Percentiles rank a stretch among this genome's conserved stretches.
phyloP scores from a whole-genome alignment of 2,888 invertebrate genomes.

The Drosophila recens region DNA sequence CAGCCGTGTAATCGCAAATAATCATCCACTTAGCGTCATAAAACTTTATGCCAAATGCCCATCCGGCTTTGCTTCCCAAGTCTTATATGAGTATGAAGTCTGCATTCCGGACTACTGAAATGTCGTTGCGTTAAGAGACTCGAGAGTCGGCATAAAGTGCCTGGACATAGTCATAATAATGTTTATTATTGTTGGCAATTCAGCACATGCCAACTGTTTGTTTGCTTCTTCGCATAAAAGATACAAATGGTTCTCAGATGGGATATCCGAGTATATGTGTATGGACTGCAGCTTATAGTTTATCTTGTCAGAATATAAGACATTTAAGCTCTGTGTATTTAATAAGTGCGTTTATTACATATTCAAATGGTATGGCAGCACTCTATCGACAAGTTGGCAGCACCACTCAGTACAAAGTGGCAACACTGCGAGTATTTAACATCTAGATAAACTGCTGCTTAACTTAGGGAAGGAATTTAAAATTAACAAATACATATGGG shows the following conservation, averaged over 20 bases:
- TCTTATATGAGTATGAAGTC: neutral
- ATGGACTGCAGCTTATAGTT: constrained; percentile 6
- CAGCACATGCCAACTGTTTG: constrained; percentile 44
- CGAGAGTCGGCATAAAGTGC: constrained; percentile 62
- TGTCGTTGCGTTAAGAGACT: constrained; percentile 52
- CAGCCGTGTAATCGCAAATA: constrained; percentile 78
- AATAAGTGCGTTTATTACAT: neutral
- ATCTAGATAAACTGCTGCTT: neutral
- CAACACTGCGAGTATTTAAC: neutral
- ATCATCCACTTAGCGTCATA: constrained; percentile 78
- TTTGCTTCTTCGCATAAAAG: constrained; percentile 39
- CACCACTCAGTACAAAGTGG: neutral
- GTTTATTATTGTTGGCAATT: constrained; percentile 71
- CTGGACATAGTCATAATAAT: constrained; percentile 70
- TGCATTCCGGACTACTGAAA: constrained; percentile 20
- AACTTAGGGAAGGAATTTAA: neutral
- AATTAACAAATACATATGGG: too few species aligned
- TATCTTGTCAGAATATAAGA: neutral
- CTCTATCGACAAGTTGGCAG: neutral
- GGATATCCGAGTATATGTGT: neutral
- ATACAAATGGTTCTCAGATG: constrained; percentile 50
- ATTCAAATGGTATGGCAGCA: neutral
- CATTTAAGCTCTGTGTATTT: neutral
- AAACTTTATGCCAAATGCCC: constrained; percentile 73
- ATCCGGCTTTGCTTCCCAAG: constrained; percentile 28